A percentile compares a stretch with the other conserved stretches of the same genome.
Conservation (phyloP, 1,140 invertebrate genomes). For the Anoplophora glabripennis region DNA sequence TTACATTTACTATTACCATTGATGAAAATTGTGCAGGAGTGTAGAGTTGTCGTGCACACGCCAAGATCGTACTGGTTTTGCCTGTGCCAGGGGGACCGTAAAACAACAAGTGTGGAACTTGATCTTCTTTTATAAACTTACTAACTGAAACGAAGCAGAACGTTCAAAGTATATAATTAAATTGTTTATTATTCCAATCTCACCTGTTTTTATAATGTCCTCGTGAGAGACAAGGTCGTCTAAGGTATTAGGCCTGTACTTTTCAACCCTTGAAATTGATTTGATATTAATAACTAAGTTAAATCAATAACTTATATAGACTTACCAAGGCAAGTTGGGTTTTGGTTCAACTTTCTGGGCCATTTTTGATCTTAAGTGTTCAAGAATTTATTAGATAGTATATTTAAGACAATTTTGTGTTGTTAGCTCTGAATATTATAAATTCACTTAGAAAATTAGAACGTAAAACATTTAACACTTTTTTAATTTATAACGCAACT, state of each 20-base stretch:
- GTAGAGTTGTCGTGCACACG: conserved; percentile 93
- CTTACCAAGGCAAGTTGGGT: conserved; percentile 36
- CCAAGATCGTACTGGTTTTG: conserved; percentile 97
- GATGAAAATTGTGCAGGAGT: conserved; percentile 55
- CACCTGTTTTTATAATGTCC: conserved; percentile 95
- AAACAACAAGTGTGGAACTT: conserved; percentile 93
- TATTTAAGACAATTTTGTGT: no score
- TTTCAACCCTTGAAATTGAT: conserved; percentile 83
- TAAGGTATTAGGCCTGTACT: conserved; percentile 89
- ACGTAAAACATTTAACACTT: no score
- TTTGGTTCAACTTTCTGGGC: conserved; percentile 20
- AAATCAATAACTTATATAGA: conserved; percentile 3
- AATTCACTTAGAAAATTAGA: no score
- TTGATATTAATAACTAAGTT: conserved; percentile 12
- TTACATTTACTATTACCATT: conserved; percentile 54
- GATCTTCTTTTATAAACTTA: conserved; percentile 89
- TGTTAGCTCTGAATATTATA: no score
- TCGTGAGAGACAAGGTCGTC: conserved; percentile 95
- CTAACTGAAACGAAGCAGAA: conserved; percentile 68
- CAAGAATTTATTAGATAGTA: no score
- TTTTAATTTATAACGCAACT: no score
- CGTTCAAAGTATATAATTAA: not conserved
- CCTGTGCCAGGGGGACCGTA: conserved; percentile 99
- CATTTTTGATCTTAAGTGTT: conserved; percentile 8
- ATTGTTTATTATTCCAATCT: not conserved